phyloP scores from a whole-genome alignment of 2,888 invertebrate species.

The Folsomia candida region DNA sequence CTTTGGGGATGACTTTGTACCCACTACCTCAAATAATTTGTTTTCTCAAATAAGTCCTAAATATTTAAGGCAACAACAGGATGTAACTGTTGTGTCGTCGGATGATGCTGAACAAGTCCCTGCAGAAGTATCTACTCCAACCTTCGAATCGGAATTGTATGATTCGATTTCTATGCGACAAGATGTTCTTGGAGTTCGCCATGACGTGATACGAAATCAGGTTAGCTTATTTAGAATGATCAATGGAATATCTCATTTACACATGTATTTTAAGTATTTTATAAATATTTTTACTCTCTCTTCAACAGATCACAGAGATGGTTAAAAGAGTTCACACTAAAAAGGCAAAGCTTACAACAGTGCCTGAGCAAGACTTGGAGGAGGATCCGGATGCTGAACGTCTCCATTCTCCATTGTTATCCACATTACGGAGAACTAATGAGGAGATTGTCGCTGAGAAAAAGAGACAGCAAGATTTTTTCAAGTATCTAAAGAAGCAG shows the following conservation, averaged over 20 bases:
- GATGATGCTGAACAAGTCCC: background rate
- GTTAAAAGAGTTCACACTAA: background rate
- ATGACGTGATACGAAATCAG: constrained; percentile 62
- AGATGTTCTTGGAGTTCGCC: constrained; percentile 69
- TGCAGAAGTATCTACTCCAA: constrained; percentile 11
- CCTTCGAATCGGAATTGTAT: background rate
- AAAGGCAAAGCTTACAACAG: background rate
- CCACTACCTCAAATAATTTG: constrained; percentile 52
- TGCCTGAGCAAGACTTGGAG: no score
- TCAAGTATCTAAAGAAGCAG: constrained; percentile 33
- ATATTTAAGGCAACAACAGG: background rate
- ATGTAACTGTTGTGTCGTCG: background rate
- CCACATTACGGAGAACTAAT: no score
- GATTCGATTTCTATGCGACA: constrained; percentile 62
- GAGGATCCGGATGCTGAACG: background rate
- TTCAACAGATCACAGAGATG: no score
- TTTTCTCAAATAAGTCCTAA: constrained; percentile 4
- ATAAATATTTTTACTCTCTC: no score
- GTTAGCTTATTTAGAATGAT: no score
- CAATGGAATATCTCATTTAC: no score
- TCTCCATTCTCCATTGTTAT: no score
- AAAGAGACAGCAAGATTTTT: constrained; percentile 24
- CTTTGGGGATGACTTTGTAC: constrained; percentile 66
- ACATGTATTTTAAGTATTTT: no score
- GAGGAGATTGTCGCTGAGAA: background rate